Percentiles rank a stretch among this genome's conserved stretches.
These are phyloP conservation scores for Sebastes trivittatus DNA, from an alignment of 2,797 vertebrate species.

Conservation along the genomic window DNA sequence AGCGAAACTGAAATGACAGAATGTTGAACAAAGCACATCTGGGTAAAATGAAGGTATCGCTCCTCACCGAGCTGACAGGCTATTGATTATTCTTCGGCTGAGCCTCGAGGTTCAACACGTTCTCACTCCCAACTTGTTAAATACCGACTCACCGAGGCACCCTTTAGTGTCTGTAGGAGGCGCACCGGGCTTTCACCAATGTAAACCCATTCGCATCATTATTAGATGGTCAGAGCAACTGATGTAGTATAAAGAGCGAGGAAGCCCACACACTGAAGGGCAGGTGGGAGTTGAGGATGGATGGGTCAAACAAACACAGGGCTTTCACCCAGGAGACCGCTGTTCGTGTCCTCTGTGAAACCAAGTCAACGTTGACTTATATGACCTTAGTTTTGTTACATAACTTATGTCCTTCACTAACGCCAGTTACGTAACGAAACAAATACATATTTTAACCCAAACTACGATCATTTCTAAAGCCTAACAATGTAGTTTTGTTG, in stretches of 20 bases:
- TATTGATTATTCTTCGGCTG: slow-evolving; percentile 33
- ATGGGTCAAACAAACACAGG: not conserved
- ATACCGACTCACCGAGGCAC: not conserved
- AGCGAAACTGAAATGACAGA: slow-evolving; percentile 48
- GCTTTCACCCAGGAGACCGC: not conserved
- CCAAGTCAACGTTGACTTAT: not conserved
- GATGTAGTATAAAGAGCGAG: not conserved
- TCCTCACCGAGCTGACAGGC: slow-evolving; percentile 29
- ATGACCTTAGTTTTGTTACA: not conserved
- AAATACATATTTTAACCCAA: not conserved
- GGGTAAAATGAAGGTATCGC: slow-evolving; percentile 48
- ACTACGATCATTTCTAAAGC: not conserved
- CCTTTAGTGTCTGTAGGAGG: not conserved
- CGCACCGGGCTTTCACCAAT: not conserved
- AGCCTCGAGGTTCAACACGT: slow-evolving; percentile 1
- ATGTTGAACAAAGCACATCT: slow-evolving; percentile 23
- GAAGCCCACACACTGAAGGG: not conserved
- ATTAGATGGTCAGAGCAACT: not conserved
- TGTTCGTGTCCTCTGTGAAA: not conserved
- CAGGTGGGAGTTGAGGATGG: not conserved
- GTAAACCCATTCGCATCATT: not conserved
- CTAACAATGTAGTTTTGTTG: not conserved
- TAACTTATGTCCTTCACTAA: not conserved
- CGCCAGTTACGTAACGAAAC: not conserved
- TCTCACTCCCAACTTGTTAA: no score